A percentile compares a stretch with the other conserved stretches of the same genome.
These are phyloP conservation scores for Psylliodes chrysocephalus DNA, from an alignment of 2,888 invertebrate species.

Conservation along the genomic window DNA sequence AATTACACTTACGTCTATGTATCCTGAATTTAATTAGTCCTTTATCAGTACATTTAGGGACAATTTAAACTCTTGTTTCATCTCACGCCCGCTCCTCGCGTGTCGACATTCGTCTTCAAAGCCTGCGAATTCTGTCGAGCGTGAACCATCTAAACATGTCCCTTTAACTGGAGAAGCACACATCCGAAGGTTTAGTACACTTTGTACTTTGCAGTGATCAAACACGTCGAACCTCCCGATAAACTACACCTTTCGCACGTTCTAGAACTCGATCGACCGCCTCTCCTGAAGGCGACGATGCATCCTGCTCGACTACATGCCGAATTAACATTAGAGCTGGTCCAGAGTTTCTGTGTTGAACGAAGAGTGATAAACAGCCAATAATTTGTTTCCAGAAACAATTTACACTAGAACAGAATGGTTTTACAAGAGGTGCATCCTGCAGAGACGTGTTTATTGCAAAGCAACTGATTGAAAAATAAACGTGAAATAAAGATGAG, in stretches of 20 bases:
- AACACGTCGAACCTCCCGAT: slow-evolving; percentile 4
- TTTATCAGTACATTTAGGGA: not conserved
- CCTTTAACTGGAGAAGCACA: not conserved
- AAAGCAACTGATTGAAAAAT: too few relatives aligned
- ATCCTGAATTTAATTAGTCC: not conserved
- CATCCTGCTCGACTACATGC: not conserved
- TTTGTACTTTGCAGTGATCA: slow-evolving; percentile 1
- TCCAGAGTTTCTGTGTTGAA: not conserved
- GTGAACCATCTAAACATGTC: slow-evolving; percentile 7
- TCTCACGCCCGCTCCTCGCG: not conserved
- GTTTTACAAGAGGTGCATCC: too few relatives aligned
- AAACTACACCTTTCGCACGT: slow-evolving; percentile 16
- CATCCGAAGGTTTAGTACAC: slow-evolving; percentile 2
- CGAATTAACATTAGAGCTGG: not conserved
- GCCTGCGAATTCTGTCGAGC: not conserved
- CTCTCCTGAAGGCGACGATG: not conserved
- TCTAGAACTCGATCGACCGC: not conserved
- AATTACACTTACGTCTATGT: too few relatives aligned
- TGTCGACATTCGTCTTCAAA: too few relatives aligned
- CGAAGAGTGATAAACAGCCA: not conserved
- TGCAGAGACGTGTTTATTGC: too few relatives aligned
- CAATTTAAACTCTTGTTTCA: slow-evolving; percentile 3
- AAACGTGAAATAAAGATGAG: too few relatives aligned
- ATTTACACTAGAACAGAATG: too few relatives aligned
- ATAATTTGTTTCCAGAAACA: too few relatives aligned